Base-by-base conservation (phyloP, 2,888 invertebrate species). In the Tholera decimalis region DNA sequence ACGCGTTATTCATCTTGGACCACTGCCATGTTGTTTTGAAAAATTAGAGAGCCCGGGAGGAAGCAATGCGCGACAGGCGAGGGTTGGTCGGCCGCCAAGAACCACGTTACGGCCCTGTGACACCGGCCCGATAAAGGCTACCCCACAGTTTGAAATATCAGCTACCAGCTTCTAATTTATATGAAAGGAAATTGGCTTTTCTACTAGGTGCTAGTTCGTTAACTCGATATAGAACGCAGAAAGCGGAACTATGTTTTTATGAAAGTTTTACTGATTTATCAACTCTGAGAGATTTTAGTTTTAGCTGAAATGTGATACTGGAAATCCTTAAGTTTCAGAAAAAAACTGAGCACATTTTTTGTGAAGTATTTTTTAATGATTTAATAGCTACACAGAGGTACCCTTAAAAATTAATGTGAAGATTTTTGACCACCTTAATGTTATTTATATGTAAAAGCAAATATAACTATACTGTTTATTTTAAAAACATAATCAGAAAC, bases 21-120 rank as follows among this genome's bases (percentile, higher is more conserved):
- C 83, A 20, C 47, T 86, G 93, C 93, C 93, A 93, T 90, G 86
- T 87, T 89, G 91, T 92, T 93, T 92, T 92, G 89, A 92, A 92
- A 92, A 93, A 93, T 91, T 92, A 88, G 87, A 89, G 88, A 86
- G 79, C 76, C 62, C 79, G 75, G 58, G 79, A 79, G 79, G 81
- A 80, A 73, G 81, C 73, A 69, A 56, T 70, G 70, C 73, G 72
- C 79, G 80, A 83, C 85, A 83, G 78, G 77, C 79, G 71, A 65
- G 65, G 67, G 75, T 93, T 93, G 93, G 92, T 89, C 67, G 80
- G 46, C 75, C 79, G 89, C 93, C 93, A 92, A 92, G 87, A 89
- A 83, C 77, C 78, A 77, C 77, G 83, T 80, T 83, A 80, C 82
- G 66, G 80, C 78, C 72, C 73, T 79, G 84, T 89, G 90, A 87